These are phyloP conservation scores for Cheilosia variabilis DNA, from an alignment of 2,888 invertebrate genomes.

Conservation along the genomic window DNA sequence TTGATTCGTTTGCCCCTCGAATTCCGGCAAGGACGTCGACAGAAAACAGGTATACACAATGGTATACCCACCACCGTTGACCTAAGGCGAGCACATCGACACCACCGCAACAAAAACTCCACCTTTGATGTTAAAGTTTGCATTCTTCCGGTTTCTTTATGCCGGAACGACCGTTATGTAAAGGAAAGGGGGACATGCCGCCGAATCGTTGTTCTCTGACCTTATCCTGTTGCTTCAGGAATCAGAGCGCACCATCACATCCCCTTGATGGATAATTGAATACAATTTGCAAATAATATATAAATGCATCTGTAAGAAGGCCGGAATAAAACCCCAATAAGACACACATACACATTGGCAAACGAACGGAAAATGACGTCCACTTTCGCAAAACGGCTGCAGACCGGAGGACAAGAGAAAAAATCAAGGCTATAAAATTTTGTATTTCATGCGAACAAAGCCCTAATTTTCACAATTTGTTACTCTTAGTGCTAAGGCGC, in stretches of 20 bases:
- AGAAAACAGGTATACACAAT: conserved; percentile 32
- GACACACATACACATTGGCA: conserved; percentile 48
- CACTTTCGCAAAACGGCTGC: conserved; percentile 15
- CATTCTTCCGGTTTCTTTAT: conserved; percentile 10
- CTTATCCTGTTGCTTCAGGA: conserved; percentile 70
- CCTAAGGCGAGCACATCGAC: conserved; percentile 71
- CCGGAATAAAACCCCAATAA: conserved; percentile 39
- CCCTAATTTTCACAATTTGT: conserved; percentile 74
- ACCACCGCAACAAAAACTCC: conserved; percentile 58
- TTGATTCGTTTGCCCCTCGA: conserved; percentile 40
- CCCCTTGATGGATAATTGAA: conserved; percentile 70
- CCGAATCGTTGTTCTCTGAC: conserved; percentile 47
- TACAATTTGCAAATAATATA: conserved; percentile 72
- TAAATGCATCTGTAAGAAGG: conserved; percentile 42
- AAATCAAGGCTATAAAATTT: conserved; percentile 69
- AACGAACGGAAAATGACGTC: conserved; percentile 10
- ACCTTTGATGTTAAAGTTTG: conserved; percentile 69
- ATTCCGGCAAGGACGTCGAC: conserved; percentile 34
- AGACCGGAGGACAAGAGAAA: neutral
- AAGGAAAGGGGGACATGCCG: conserved; percentile 48
- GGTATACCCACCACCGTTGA: conserved; percentile 54
- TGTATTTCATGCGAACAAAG: conserved; percentile 71
- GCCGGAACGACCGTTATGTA: conserved; percentile 10
- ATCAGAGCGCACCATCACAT: conserved; percentile 32
- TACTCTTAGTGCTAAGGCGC: conserved; percentile 38